Evolutionary conservation across 2,797 vertebrate genomes (phyloP).

Genomic region (Glyptemys insculpta): DNA sequence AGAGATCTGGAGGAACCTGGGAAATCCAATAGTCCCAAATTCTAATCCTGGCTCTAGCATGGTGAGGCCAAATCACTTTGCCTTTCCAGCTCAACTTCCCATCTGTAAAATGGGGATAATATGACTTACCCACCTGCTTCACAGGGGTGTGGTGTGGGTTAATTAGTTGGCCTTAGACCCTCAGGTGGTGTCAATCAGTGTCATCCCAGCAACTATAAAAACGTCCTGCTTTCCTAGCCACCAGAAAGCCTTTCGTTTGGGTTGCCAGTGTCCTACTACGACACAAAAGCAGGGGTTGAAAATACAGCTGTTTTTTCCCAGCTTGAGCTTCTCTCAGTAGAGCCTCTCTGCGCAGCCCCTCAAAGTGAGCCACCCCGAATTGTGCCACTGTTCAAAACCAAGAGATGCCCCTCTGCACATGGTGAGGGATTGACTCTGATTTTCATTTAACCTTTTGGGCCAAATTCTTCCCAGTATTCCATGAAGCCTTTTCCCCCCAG

Average conservation of each 20-base stretch:
- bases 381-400: neutral
- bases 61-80: neutral
- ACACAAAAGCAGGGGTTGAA: neutral
- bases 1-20: neutral
- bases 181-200: neutral
- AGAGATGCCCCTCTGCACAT: neutral
- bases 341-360: neutral
- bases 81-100: neutral
- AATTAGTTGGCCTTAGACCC: neutral
- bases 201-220: neutral
- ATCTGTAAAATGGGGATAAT: neutral
- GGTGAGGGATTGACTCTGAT: neutral
- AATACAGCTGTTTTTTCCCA: neutral
- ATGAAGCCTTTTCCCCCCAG: neutral
- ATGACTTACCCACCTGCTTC: neutral
- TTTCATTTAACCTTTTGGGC: neutral
- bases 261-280: neutral
- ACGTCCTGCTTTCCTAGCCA: neutral
- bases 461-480: neutral
- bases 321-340: neutral
- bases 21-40: neutral
- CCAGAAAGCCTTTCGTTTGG: neutral
- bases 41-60: neutral
- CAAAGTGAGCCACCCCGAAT: neutral
- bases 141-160: neutral